These are phyloP conservation scores for Glossophaga mutica DNA, from an alignment of 2,797 vertebrate genomes.

Conservation along the genomic window DNA sequence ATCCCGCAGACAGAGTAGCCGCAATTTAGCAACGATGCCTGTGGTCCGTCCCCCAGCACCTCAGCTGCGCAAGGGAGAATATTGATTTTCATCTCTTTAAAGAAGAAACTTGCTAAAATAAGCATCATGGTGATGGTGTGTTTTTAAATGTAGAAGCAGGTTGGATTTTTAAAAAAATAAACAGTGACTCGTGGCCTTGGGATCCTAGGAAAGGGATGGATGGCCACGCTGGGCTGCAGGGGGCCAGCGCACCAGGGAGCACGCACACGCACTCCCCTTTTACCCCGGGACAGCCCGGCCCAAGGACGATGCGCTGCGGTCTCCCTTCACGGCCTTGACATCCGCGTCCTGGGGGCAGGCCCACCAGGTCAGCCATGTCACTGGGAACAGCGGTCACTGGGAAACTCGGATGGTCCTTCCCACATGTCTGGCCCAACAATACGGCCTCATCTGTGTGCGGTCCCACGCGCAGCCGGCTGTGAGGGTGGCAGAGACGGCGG, in stretches of 20 bases:
- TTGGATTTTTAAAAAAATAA: not conserved
- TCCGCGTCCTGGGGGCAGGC: not conserved
- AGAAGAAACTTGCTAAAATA: slow-evolving; percentile 72
- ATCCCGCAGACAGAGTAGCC: slow-evolving; percentile 52
- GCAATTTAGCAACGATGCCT: slow-evolving; percentile 75
- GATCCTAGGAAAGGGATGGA: not conserved
- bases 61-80: slow-evolving; percentile 35
- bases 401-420: not conserved
- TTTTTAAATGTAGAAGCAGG: slow-evolving; percentile 28
- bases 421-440: not conserved
- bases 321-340: slow-evolving; percentile 14
- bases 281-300: not conserved
- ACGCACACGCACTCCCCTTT: not conserved
- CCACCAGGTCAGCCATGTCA: not conserved
- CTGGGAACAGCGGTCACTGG: not conserved
- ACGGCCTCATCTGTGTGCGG: rapidly evolving
- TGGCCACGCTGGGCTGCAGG: not conserved
- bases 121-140: not conserved
- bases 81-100: slow-evolving; percentile 73
- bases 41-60: slow-evolving; percentile 48
- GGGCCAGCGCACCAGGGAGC: slow-evolving; percentile 24
- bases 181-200: not conserved
- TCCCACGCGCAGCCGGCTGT: not conserved
- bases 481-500: not conserved
- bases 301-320: slow-evolving; percentile 13